Evolutionary conservation across 2,888 invertebrate species (phyloP).

Genomic region (Pterostichus niger): DNA sequence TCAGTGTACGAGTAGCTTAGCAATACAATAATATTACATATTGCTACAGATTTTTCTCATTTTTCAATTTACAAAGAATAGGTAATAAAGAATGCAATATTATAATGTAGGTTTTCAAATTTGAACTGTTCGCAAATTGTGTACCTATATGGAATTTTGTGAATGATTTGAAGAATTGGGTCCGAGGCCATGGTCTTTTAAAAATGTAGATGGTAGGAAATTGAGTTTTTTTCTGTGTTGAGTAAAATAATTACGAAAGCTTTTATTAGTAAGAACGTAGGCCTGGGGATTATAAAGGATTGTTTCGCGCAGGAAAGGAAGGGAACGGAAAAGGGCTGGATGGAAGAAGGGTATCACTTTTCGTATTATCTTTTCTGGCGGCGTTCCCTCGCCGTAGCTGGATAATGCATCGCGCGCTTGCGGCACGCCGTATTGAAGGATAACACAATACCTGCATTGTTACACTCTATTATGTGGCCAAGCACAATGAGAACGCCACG

Average conservation of each 20-base stretch:
- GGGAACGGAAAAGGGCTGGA: slow-evolving; percentile 33
- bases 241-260: slow-evolving; percentile 40
- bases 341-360: slow-evolving; percentile 60
- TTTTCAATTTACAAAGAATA: too few species aligned
- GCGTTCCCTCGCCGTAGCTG: slow-evolving; percentile 13
- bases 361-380: slow-evolving; percentile 62
- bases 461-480: slow-evolving; percentile 62
- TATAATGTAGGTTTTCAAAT: too few species aligned
- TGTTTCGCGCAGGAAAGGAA: slow-evolving; percentile 9
- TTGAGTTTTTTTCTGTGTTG: slow-evolving; percentile 22
- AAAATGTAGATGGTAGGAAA: too few species aligned
- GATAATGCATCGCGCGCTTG: slow-evolving; percentile 61
- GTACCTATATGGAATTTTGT: too few species aligned
- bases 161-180: too few species aligned
- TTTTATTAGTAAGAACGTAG: slow-evolving; percentile 19
- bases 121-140: too few species aligned
- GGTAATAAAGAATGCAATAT: too few species aligned
- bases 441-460: slow-evolving; percentile 67
- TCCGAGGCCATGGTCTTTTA: too few species aligned
- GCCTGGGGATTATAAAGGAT: slow-evolving; percentile 32
- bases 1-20: too few species aligned
- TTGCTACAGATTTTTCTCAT: too few species aligned
- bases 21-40: too few species aligned
- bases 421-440: slow-evolving; percentile 60
- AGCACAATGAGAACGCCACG: slow-evolving; percentile 57